Evolutionary conservation across 2,797 vertebrate genomes (phyloP).

Genomic region (Lophotriccus pileatus): DNA sequence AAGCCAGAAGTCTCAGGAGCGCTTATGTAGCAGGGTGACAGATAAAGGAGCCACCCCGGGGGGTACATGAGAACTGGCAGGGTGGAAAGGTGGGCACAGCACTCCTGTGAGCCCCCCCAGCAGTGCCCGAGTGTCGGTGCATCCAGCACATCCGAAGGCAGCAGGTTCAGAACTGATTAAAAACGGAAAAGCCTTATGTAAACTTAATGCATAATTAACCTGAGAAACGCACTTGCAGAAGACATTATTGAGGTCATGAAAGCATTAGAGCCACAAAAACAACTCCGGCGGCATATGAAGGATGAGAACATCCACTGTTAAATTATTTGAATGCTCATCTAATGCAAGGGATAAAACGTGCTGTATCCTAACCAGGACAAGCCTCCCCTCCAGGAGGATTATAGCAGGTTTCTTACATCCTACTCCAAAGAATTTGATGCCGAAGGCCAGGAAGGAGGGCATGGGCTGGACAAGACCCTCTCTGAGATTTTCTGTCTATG

Average conservation of each 20-base stretch:
- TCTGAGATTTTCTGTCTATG: not conserved
- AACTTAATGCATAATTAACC: slow-evolving; percentile 64
- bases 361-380: not conserved
- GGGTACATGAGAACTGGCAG: not conserved
- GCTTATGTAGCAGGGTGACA: not conserved
- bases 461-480: not conserved
- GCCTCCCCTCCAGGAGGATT: not conserved
- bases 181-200: slow-evolving; percentile 34
- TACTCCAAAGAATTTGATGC: not conserved
- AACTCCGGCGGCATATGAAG: not conserved
- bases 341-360: not conserved
- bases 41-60: not conserved
- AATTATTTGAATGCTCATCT: not conserved
- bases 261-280: slow-evolving; percentile 37
- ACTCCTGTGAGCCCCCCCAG: not conserved
- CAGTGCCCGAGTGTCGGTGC: fast-evolving
- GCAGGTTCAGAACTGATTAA: slow-evolving; percentile 19
- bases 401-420: not conserved
- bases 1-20: not conserved
- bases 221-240: not conserved
- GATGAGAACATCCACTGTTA: not conserved
- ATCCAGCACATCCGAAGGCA: not conserved
- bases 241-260: slow-evolving; percentile 36
- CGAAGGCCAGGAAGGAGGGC: not conserved
- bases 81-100: not conserved